Percentiles rank a stretch among this genome's conserved stretches.
Conservation (phyloP, 2,888 invertebrate genomes). For the Microplitis manilae region DNA sequence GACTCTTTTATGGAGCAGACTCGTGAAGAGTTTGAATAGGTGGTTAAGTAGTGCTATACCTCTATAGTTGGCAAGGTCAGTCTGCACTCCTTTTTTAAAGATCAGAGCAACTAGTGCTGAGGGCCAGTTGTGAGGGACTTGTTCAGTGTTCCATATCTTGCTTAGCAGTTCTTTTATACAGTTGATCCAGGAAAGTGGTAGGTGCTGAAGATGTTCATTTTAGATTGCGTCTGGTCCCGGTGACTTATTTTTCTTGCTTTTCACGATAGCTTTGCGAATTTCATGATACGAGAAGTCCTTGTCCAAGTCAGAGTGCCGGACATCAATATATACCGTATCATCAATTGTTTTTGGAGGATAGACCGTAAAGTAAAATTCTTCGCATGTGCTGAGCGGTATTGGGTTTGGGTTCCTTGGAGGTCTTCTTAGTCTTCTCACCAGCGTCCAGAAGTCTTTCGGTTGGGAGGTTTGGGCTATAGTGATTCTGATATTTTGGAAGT, state of each 20-base stretch:
- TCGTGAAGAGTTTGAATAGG: not conserved
- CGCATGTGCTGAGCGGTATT: not conserved
- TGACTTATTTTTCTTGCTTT: not conserved
- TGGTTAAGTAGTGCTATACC: not conserved
- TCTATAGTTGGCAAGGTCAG: not conserved
- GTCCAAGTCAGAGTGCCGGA: not conserved
- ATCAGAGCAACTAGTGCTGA: not conserved
- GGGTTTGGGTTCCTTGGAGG: not conserved
- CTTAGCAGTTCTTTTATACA: not conserved
- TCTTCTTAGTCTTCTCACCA: not conserved
- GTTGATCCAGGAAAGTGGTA: not conserved
- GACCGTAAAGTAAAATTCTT: not conserved
- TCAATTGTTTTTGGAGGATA: not conserved
- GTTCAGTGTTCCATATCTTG: not conserved
- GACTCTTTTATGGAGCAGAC: not conserved
- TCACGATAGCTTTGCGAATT: not conserved
- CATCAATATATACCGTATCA: not conserved
- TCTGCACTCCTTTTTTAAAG: not conserved
- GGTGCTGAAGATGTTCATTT: not conserved
- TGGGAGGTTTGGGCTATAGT: not conserved
- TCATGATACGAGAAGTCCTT: not conserved
- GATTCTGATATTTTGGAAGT: not conserved
- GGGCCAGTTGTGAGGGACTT: not conserved
- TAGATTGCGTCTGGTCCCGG: not conserved
- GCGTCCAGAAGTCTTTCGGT: not conserved